Conservation (phyloP, 2,888 invertebrate species). For the Spisula solida region DNA sequence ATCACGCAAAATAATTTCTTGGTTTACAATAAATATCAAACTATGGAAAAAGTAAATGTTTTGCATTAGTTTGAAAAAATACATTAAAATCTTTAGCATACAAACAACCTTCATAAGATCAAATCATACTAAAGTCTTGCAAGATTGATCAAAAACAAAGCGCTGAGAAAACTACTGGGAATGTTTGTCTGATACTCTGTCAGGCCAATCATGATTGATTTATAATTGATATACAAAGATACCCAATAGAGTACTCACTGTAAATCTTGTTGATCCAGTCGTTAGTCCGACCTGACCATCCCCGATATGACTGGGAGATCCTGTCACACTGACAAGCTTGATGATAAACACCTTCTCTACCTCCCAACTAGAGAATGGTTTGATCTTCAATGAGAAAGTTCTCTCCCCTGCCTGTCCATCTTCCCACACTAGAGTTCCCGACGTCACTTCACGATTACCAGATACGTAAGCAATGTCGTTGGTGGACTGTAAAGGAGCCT, state of each 20-base stretch:
- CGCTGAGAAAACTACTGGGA: no score
- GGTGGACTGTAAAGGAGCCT: constrained; percentile 78
- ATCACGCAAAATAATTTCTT: no score
- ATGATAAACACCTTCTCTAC: constrained; percentile 84
- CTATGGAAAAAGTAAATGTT: no score
- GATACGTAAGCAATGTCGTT: constrained; percentile 80
- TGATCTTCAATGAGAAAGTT: constrained; percentile 81
- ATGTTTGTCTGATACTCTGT: no score
- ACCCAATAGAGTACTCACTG: constrained; percentile 74
- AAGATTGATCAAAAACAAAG: no score
- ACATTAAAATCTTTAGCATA: no score
- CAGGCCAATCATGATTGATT: no score
- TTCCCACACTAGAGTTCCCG: constrained; percentile 81
- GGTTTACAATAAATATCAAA: no score
- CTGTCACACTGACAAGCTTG: constrained; percentile 80
- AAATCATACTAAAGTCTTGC: no score
- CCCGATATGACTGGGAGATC: constrained; percentile 77
- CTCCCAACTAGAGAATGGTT: constrained; percentile 85
- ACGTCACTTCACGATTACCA: constrained; percentile 79
- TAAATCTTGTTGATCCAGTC: constrained; percentile 78
- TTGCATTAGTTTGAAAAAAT: no score
- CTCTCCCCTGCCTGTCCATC: constrained; percentile 82
- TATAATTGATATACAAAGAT: no score
- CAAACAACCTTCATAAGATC: no score
- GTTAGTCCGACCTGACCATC: constrained; percentile 83